Evolutionary conservation across 2,888 invertebrate species (phyloP).

Genomic region (Watsonalla binaria): DNA sequence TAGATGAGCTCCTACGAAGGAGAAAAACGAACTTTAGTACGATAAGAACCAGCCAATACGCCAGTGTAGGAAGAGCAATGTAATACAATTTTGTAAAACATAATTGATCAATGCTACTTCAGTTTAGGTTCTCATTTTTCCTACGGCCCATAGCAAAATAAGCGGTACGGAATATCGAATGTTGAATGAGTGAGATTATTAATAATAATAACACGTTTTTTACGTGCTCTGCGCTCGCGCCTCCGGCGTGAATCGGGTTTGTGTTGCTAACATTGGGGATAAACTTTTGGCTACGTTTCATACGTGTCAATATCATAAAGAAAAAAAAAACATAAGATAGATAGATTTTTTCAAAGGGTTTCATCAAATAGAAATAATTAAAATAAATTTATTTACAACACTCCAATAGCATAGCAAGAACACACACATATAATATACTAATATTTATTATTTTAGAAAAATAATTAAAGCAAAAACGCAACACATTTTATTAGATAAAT

Average conservation of each 20-base stretch:
- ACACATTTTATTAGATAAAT: too few species aligned
- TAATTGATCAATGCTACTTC: constrained; percentile 1
- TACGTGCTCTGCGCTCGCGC: constrained; percentile 61
- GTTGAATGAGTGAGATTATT: constrained; percentile 66
- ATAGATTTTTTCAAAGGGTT: neutral
- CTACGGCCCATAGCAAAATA: constrained; percentile 25
- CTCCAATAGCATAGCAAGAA: too few species aligned
- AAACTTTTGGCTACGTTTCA: constrained; percentile 49
- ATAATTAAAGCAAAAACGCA: too few species aligned
- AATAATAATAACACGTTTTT: constrained; percentile 72
- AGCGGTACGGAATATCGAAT: constrained; percentile 22
- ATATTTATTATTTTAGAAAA: too few species aligned
- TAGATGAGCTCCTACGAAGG: constrained; percentile 79
- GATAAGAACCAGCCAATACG: constrained; percentile 9
- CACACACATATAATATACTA: too few species aligned
- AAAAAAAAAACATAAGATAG: neutral
- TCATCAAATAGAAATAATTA: too few species aligned
- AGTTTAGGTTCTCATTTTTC: constrained; percentile 18
- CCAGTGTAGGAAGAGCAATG: neutral
- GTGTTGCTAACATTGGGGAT: constrained; percentile 29
- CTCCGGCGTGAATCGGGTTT: constrained; percentile 52
- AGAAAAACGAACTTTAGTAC: constrained; percentile 74
- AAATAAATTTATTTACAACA: too few species aligned
- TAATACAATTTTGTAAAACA: neutral
- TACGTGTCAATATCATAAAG: too few species aligned